phyloP scores from a whole-genome alignment of 2,888 invertebrate species.

The Glaucopsyche alexis region DNA sequence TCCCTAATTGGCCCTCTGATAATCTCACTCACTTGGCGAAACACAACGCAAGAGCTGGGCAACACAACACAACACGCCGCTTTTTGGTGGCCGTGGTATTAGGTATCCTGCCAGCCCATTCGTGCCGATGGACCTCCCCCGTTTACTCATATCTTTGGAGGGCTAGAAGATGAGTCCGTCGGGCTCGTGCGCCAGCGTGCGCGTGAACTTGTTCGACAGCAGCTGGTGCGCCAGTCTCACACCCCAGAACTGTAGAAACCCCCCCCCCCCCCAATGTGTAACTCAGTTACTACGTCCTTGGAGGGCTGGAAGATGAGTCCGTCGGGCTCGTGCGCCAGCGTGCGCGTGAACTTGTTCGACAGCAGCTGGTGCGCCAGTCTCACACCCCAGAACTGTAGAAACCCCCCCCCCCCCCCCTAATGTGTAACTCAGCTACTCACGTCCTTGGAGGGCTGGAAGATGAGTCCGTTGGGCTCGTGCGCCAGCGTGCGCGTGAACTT shows the following conservation, averaged over 20 bases:
- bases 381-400: conserved; percentile 95
- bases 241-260: conserved; percentile 97
- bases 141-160: conserved; percentile 86
- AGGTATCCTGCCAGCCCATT: too few relatives aligned
- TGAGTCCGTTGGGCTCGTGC: conserved; percentile 98
- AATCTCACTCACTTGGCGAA: too few relatives aligned
- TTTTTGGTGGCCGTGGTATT: too few relatives aligned
- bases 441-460: conserved; percentile 98
- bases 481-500: conserved; percentile 93
- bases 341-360: conserved; percentile 91
- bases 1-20: too few relatives aligned
- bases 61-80: too few relatives aligned
- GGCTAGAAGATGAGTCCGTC: conserved; percentile 99
- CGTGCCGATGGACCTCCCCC: conserved; percentile 66
- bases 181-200: too few relatives aligned
- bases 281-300: too few relatives aligned
- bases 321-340: too few relatives aligned
- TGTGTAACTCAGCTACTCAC: too few relatives aligned
- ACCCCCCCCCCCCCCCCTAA: too few relatives aligned
- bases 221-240: conserved; percentile 84
- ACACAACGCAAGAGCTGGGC: too few relatives aligned
- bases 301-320: conserved; percentile 98
- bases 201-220: conserved; percentile 91
- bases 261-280: too few relatives aligned
- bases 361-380: conserved; percentile 84